Evolutionary conservation across 2,888 invertebrate genomes (phyloP).

Genomic region (Drosophila flavopinicola): DNA sequence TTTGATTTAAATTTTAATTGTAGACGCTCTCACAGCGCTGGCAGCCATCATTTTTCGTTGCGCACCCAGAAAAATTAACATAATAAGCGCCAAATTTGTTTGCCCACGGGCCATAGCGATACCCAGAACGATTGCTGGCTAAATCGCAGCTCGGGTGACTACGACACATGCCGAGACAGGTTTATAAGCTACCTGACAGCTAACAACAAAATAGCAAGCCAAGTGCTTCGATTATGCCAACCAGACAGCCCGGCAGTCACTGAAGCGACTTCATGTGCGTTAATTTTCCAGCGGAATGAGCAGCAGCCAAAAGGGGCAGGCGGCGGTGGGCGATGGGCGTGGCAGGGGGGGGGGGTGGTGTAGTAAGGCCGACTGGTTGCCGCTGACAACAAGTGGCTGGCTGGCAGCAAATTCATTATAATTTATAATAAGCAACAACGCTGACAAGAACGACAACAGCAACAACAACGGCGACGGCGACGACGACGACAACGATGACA

Average conservation of each 20-base stretch:
- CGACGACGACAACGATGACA: slow-evolving; percentile 42
- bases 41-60: slow-evolving; percentile 65
- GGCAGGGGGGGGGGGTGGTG: background rate
- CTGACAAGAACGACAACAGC: slow-evolving; percentile 68
- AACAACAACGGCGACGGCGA: slow-evolving; percentile 31
- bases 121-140: background rate
- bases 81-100: slow-evolving; percentile 70
- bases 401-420: slow-evolving; percentile 78
- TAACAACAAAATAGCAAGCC: slow-evolving; percentile 55
- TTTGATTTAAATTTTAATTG: slow-evolving; percentile 78
- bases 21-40: slow-evolving; percentile 59
- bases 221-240: slow-evolving; percentile 73
- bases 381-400: slow-evolving; percentile 77
- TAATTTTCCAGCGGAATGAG: no score
- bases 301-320: slow-evolving; percentile 27
- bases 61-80: slow-evolving; percentile 65
- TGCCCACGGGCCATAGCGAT: slow-evolving; percentile 30
- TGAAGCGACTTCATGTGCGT: no score
- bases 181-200: slow-evolving; percentile 64
- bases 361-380: slow-evolving; percentile 58
- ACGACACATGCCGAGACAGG: slow-evolving; percentile 70
- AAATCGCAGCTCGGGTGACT: slow-evolving; percentile 21
- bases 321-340: background rate
- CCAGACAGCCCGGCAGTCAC: slow-evolving; percentile 11
- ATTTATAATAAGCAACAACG: slow-evolving; percentile 79